Conservation (phyloP, 2,888 invertebrate genomes). For the Portevinia maculata region DNA sequence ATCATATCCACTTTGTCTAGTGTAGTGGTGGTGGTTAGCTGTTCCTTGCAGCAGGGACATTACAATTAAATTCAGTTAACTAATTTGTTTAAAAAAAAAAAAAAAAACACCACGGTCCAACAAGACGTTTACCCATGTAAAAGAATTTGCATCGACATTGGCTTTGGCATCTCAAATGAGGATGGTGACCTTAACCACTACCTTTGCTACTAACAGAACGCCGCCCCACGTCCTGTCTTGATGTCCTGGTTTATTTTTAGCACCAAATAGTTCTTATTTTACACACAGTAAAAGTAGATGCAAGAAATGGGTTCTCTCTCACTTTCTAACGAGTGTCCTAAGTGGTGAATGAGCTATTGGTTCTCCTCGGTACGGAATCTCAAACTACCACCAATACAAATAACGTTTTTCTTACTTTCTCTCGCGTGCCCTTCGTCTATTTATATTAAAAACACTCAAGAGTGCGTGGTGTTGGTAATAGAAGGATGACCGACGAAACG, state of each 20-base stretch:
- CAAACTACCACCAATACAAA: conserved; percentile 18
- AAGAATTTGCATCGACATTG: conserved; percentile 52
- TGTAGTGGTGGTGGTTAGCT: conserved; percentile 1
- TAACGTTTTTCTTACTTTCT: conserved; percentile 21
- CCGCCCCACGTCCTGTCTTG: conserved; percentile 35
- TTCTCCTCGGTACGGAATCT: background rate
- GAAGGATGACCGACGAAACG: conserved; percentile 19
- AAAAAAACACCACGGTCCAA: conserved; percentile 1
- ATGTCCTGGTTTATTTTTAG: conserved; percentile 73
- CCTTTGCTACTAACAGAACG: conserved; percentile 44
- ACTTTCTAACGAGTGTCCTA: conserved; percentile 37
- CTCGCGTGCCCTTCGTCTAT: conserved; percentile 25
- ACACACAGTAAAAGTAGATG: conserved; percentile 64
- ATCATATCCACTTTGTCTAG: conserved; percentile 16
- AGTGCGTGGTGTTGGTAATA: conserved; percentile 11
- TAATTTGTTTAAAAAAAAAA: conserved; percentile 25
- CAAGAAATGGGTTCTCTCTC: conserved; percentile 60
- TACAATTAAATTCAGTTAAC: conserved; percentile 27
- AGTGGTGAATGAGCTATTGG: conserved; percentile 45
- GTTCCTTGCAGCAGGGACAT: conserved; percentile 1
- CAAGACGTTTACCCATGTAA: conserved; percentile 1
- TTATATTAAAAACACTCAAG: conserved; percentile 27
- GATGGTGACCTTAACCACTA: conserved; percentile 68
- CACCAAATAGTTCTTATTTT: conserved; percentile 71
- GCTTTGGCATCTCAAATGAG: conserved; percentile 41